Conservation (phyloP, 2,797 vertebrate genomes). For the Enteromius mattozi region DNA sequence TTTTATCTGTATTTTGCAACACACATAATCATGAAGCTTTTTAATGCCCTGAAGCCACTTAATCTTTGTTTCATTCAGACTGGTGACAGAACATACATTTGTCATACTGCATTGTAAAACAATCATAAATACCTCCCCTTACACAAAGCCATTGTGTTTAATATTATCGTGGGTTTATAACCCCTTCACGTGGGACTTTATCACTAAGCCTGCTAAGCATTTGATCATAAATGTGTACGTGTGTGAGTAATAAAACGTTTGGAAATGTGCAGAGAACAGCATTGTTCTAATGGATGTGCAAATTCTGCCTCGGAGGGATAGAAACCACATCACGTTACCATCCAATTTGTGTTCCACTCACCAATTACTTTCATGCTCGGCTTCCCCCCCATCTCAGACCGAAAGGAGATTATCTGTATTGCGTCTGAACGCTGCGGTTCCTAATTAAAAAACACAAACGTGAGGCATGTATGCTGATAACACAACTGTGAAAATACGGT, state of each 20-base stretch:
- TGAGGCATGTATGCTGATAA: constrained; percentile 58
- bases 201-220: constrained; percentile 64
- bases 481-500: constrained; percentile 61
- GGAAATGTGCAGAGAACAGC: constrained; percentile 68
- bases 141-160: constrained; percentile 13
- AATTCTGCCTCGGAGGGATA: constrained; percentile 77
- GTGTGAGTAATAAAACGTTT: constrained; percentile 66
- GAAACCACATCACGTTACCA: constrained; percentile 76
- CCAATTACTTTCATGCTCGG: constrained; percentile 83
- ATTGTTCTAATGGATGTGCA: constrained; percentile 77
- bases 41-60: constrained; percentile 58
- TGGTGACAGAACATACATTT: constrained; percentile 16
- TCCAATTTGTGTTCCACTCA: constrained; percentile 82
- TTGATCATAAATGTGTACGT: constrained; percentile 64
- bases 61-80: constrained; percentile 63
- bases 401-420: constrained; percentile 79
- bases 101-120: constrained; percentile 21
- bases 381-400: constrained; percentile 75
- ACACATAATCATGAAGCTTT: constrained; percentile 16
- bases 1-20: neutral
- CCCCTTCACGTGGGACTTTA: constrained; percentile 7
- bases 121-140: constrained; percentile 9
- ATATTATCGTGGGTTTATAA: constrained; percentile 7
- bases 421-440: constrained; percentile 73
- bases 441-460: constrained; percentile 73